Conservation (phyloP, 2,888 invertebrate genomes). For the Mesodorylaimus sp. region DNA sequence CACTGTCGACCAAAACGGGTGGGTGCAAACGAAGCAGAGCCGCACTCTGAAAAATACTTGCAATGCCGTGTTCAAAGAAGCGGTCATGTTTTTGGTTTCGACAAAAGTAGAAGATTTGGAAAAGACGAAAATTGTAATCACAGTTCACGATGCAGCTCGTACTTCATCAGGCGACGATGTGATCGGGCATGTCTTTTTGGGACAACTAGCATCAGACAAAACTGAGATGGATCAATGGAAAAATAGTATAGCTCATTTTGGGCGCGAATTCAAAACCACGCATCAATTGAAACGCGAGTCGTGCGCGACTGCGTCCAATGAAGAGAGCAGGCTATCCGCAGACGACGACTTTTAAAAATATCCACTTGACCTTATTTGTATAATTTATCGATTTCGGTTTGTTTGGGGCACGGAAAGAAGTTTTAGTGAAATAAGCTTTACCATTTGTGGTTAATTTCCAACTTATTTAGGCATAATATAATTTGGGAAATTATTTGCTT, state of each 20-base stretch:
- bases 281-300: conserved; percentile 23
- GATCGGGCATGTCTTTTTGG: conserved; percentile 30
- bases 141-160: conserved; percentile 24
- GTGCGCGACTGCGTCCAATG: too few relatives aligned
- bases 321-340: too few relatives aligned
- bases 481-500: too few relatives aligned
- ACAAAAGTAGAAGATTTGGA: conserved; percentile 28
- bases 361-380: too few relatives aligned
- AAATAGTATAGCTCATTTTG: conserved; percentile 29
- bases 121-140: conserved; percentile 31
- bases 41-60: conserved; percentile 20
- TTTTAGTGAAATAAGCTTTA: too few relatives aligned
- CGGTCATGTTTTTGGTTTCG: conserved; percentile 29
- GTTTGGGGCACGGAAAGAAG: too few relatives aligned
- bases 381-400: too few relatives aligned
- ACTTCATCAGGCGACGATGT: conserved; percentile 31
- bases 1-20: conserved; percentile 28
- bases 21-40: conserved; percentile 25
- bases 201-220: conserved; percentile 30
- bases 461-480: too few relatives aligned
- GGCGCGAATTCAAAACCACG: conserved; percentile 26
- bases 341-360: too few relatives aligned
- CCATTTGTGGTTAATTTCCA: too few relatives aligned
- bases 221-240: conserved; percentile 32
- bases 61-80: conserved; percentile 15